phyloP scores from a whole-genome alignment of 2,888 invertebrate genomes.

The Hedychridium roseum region DNA sequence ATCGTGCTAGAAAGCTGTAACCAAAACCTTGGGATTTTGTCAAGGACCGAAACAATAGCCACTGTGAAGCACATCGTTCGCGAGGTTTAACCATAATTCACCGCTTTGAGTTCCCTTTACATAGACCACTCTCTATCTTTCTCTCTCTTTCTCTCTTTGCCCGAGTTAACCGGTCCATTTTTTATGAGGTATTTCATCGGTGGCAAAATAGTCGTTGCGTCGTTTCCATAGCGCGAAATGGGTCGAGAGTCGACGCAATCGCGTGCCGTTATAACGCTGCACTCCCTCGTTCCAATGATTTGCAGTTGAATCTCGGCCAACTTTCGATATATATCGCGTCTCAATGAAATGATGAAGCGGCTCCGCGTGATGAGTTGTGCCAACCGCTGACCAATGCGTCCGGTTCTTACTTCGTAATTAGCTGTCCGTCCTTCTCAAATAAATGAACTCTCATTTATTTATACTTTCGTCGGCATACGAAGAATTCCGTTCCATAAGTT shows the following conservation, averaged over 20 bases:
- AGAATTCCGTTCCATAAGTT: too few species aligned
- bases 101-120: too few species aligned
- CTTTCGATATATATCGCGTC: constrained; percentile 53
- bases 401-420: constrained; percentile 59
- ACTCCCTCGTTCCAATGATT: constrained; percentile 50
- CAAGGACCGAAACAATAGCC: too few species aligned
- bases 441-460: too few species aligned
- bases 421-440: constrained; percentile 41
- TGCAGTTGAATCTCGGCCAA: constrained; percentile 56
- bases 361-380: constrained; percentile 32
- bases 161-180: constrained; percentile 4
- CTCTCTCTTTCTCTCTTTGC: not conserved
- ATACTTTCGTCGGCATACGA: too few species aligned
- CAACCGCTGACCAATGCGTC: too few species aligned
- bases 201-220: too few species aligned
- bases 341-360: constrained; percentile 53
- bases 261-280: constrained; percentile 45
- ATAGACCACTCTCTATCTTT: constrained; percentile 7
- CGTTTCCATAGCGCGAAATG: constrained; percentile 29
- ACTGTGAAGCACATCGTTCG: not conserved
- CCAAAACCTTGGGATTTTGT: too few species aligned
- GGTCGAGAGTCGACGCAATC: constrained; percentile 38
- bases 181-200: constrained; percentile 13
- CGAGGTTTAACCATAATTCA: too few species aligned
- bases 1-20: too few species aligned